Conservation (phyloP, 2,113 vertebrate species). For the Hypocryptadius cinnamomeus region DNA sequence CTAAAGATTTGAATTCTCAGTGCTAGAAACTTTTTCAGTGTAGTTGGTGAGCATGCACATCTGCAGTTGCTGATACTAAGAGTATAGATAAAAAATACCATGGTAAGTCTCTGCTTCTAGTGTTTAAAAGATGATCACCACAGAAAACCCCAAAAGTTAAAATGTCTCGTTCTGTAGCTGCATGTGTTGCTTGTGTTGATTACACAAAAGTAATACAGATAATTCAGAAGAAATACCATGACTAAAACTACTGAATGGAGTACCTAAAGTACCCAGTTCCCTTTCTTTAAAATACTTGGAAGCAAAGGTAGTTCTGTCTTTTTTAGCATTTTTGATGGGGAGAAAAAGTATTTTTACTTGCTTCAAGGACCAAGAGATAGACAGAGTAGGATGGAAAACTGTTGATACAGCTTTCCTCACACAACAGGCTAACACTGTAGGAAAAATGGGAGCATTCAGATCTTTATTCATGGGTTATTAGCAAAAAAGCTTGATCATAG, state of each 20-base stretch:
- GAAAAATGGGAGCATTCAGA: not conserved
- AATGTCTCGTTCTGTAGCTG: not conserved
- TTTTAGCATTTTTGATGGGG: not conserved
- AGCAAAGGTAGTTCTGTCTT: not conserved
- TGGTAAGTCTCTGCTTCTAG: not conserved
- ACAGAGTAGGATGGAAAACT: conserved; percentile 11
- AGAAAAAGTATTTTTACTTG: not conserved
- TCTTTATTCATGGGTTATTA: not conserved
- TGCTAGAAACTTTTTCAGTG: not conserved
- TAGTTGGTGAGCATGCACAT: not conserved
- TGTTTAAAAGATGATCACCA: not conserved
- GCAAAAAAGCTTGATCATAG: not conserved
- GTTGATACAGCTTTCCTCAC: conserved; percentile 14
- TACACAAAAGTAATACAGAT: not conserved
- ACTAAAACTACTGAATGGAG: not conserved
- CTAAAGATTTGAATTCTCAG: not conserved
- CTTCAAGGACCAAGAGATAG: not conserved
- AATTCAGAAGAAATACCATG: not conserved
- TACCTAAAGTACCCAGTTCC: not conserved
- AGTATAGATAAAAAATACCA: not conserved
- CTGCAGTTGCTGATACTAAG: not conserved
- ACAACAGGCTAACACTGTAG: not conserved
- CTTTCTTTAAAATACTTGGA: not conserved
- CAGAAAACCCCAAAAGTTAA: not conserved
- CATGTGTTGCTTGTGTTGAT: not conserved